Base-by-base conservation (phyloP, 2,888 invertebrate genomes). In the Abrostola triplasia region DNA sequence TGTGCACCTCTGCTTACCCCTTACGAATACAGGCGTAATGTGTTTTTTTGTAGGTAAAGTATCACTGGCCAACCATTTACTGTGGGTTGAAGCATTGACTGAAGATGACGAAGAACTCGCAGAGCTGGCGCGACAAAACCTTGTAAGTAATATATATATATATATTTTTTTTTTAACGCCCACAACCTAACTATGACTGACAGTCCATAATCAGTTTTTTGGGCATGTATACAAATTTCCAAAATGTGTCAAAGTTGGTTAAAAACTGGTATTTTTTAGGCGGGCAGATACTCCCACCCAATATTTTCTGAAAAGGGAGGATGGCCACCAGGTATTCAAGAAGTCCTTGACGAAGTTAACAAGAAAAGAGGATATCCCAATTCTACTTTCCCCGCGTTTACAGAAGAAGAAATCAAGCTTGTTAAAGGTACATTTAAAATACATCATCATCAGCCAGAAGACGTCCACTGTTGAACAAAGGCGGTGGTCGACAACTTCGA, bases 231-330 rank as follows among this genome's bases (percentile, higher is more conserved):
- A 41, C 41, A 5, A n/a, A 41, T 41, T 6, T 6, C 5, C 1
- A 24, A 24, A 24, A 24, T 24, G n/a, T 41, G n/a, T 41, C n/a
- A 11, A 5, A 50, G n/a, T 6, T 12, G 11, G 24, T 35, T 4
- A 11, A n/a, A n/a, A 2, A 47, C 11, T 36, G 38, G 24, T 36
- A n/a, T 0, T 11, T 64, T 77, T n/a, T 73, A 91, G 91, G 64
- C 63, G 2, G 94, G 94, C 0, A 88, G 90, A 59, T 95, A 91
- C 75, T 81, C 88, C 1, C 88, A 94, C 68, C 91, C 95, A 0
- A 91, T 95, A 54, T 95, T 82, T 81, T 87, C 90, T 0, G 83
- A 88, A 57, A 78, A 89, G 8, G 95, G 95, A 0, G 95, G 95
- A 42, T 95, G 95, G 89, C 95, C 95, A 0, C 80, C 88, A 0